These are phyloP conservation scores for Listrodromus nycthemerus DNA, from an alignment of 2,888 invertebrate genomes.

Conservation along the genomic window DNA sequence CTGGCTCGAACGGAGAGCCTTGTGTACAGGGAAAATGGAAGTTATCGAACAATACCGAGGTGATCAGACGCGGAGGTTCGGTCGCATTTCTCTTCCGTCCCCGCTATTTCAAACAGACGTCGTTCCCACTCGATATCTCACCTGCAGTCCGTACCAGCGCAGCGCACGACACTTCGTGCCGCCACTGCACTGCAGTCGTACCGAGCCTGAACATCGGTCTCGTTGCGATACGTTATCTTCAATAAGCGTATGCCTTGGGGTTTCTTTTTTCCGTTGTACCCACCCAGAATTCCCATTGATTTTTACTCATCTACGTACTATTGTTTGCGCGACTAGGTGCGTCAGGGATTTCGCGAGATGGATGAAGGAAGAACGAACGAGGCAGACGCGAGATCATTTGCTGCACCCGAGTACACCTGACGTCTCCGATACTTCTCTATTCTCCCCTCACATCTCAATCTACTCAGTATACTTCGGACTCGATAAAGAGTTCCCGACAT, in stretches of 20 bases:
- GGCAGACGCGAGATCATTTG: constrained; percentile 4
- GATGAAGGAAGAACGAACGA: constrained; percentile 6
- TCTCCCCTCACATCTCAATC: too few species aligned
- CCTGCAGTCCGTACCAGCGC: constrained; percentile 34
- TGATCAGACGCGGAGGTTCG: constrained; percentile 72
- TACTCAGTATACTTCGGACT: too few species aligned
- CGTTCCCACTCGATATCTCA: constrained; percentile 49
- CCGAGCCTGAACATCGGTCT: constrained; percentile 28
- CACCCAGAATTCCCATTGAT: constrained; percentile 42
- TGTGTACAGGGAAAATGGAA: constrained; percentile 72
- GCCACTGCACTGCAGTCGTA: constrained; percentile 34
- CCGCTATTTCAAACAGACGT: constrained; percentile 54
- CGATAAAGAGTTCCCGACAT: too few species aligned
- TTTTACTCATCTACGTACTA: neutral
- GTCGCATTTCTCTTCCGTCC: constrained; percentile 57
- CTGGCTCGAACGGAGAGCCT: constrained; percentile 56
- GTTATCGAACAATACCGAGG: constrained; percentile 76
- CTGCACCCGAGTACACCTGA: too few species aligned
- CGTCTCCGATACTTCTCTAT: too few species aligned
- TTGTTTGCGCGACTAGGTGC: constrained; percentile 1
- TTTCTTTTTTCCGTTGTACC: constrained; percentile 42
- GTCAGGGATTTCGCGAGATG: neutral
- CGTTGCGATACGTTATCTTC: constrained; percentile 52
- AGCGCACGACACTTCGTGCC: constrained; percentile 44
- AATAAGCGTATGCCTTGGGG: constrained; percentile 50